phyloP scores from a whole-genome alignment of 2,113 vertebrate species.

The Catharus fuscescens region DNA sequence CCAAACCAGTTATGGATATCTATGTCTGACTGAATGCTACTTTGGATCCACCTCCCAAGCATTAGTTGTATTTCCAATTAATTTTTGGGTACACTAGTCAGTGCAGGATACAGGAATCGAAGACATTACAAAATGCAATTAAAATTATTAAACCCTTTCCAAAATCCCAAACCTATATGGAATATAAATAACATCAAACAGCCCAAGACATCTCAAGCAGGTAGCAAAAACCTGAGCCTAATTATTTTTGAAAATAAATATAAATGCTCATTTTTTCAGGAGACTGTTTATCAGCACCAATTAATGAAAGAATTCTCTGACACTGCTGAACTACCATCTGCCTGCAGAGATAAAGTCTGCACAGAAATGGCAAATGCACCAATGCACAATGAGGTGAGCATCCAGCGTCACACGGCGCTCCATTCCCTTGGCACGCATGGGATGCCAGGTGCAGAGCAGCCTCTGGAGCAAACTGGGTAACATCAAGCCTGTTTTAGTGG shows the following conservation, averaged over 20 bases:
- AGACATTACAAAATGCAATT: not conserved
- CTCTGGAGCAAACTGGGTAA: not conserved
- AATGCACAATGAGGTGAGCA: conserved; percentile 2
- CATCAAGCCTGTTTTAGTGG: fast-evolving
- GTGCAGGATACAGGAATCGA: not conserved
- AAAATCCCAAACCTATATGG: not conserved
- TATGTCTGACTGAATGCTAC: fast-evolving
- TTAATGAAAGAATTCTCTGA: not conserved
- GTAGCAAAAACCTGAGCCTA: not conserved
- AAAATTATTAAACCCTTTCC: not conserved
- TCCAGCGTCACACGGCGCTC: not conserved
- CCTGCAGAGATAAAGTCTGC: not conserved
- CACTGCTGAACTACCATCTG: conserved; percentile 6
- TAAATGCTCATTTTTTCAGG: not conserved
- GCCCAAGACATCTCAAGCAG: not conserved
- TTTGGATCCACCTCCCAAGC: not conserved
- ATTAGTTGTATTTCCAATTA: not conserved
- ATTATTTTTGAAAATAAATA: not conserved
- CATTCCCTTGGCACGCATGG: not conserved
- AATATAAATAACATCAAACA: not conserved
- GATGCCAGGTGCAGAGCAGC: conserved; percentile 4
- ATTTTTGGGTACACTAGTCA: not conserved
- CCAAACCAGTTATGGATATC: not conserved
- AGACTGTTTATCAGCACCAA: not conserved
- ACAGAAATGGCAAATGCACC: not conserved